These are phyloP conservation scores for Porites australiensis DNA, from an alignment of 64 coral and sea anemone genomes.

Conservation along the genomic window DNA sequence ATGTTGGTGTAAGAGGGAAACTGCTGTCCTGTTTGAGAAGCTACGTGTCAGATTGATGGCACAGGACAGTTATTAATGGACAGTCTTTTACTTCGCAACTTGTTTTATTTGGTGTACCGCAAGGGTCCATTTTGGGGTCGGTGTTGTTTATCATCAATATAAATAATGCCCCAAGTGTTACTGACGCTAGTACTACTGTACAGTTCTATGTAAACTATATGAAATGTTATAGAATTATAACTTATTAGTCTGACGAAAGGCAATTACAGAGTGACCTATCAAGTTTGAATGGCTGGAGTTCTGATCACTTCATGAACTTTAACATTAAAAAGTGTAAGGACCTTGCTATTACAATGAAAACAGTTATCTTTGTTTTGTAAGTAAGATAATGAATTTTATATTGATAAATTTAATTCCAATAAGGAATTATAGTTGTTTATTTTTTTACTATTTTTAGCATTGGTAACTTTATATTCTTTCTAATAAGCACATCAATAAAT, in stretches of 20 bases:
- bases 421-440: too few species aligned
- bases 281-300: too few species aligned
- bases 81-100: background rate
- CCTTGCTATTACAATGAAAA: background rate
- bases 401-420: too few species aligned
- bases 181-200: background rate
- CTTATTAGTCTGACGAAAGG: background rate
- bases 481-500: too few species aligned
- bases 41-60: background rate
- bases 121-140: background rate
- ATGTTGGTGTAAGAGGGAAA: slow-evolving; percentile 62
- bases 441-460: too few species aligned
- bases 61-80: background rate
- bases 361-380: too few species aligned
- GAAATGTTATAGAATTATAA: background rate
- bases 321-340: background rate
- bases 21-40: slow-evolving; percentile 17
- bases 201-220: background rate
- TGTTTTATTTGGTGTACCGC: slow-evolving; percentile 20
- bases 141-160: slow-evolving; percentile 21
- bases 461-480: too few species aligned
- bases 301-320: too few species aligned
- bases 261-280: too few species aligned
- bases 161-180: slow-evolving; percentile 1
- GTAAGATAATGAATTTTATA: too few species aligned